phyloP scores from a whole-genome alignment of 2,888 invertebrate species.

The Xestia sexstrigata region DNA sequence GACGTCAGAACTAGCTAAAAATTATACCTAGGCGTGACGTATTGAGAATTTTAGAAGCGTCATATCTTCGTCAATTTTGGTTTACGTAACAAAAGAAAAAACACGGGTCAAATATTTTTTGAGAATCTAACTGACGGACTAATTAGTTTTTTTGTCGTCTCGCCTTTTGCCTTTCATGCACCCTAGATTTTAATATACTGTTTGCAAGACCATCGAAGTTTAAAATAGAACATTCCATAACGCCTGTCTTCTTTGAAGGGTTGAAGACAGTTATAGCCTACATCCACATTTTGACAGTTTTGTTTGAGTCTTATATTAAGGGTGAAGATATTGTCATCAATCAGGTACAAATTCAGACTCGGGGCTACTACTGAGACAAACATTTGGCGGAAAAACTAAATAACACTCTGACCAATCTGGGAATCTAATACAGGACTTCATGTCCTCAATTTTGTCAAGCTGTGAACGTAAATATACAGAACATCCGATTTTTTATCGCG shows the following conservation, averaged over 20 bases:
- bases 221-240: background rate
- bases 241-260: background rate
- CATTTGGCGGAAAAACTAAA: background rate
- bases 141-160: too few species aligned
- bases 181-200: background rate
- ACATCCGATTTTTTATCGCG: background rate
- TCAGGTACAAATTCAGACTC: background rate
- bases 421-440: background rate
- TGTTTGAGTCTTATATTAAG: background rate
- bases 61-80: too few species aligned
- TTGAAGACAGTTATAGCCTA: background rate
- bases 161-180: background rate
- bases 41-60: too few species aligned
- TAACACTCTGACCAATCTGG: background rate
- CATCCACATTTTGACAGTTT: background rate
- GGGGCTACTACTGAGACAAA: background rate
- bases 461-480: background rate
- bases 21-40: too few species aligned
- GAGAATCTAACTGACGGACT: too few species aligned
- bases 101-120: too few species aligned
- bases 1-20: too few species aligned
- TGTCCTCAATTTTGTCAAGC: background rate
- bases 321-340: background rate
- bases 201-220: background rate
- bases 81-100: too few species aligned